phyloP scores from a whole-genome alignment of 2,797 vertebrate genomes.

The Eulemur albifrons region DNA sequence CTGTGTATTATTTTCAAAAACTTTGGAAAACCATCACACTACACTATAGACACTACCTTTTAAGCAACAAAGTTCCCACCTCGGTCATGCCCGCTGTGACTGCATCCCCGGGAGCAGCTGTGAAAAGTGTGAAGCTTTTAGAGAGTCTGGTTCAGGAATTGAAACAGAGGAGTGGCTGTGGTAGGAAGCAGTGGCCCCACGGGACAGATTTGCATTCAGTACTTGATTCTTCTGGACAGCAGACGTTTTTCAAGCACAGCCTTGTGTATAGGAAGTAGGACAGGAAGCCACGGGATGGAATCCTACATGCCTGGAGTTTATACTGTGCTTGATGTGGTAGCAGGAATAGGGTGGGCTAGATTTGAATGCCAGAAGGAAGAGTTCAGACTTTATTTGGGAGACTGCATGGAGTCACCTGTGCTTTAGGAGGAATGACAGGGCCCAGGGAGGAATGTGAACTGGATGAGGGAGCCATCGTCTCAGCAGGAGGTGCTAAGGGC shows the following conservation, averaged over 20 bases:
- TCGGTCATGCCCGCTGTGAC: background rate
- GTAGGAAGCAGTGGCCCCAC: background rate
- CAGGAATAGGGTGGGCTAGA: background rate
- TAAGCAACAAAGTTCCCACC: background rate
- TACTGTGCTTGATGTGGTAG: background rate
- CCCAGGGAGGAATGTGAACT: background rate
- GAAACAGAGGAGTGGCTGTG: background rate
- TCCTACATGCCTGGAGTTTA: background rate
- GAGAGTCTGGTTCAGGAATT: background rate
- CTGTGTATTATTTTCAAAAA: background rate
- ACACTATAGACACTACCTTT: background rate
- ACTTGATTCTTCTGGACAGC: background rate
- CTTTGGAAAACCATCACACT: background rate
- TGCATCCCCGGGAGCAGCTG: background rate
- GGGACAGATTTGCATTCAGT: background rate
- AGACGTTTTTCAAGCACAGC: background rate
- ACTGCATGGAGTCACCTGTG: rapidly evolving
- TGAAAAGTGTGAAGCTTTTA: background rate
- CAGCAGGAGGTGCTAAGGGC: background rate
- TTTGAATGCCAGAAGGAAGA: background rate
- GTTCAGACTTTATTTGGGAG: background rate
- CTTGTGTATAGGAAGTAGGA: background rate
- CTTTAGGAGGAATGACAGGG: background rate
- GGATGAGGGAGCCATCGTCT: rapidly evolving
- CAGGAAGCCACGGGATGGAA: background rate